Conservation (phyloP, 2,888 invertebrate genomes). For the Leptodirus hochenwartii region DNA sequence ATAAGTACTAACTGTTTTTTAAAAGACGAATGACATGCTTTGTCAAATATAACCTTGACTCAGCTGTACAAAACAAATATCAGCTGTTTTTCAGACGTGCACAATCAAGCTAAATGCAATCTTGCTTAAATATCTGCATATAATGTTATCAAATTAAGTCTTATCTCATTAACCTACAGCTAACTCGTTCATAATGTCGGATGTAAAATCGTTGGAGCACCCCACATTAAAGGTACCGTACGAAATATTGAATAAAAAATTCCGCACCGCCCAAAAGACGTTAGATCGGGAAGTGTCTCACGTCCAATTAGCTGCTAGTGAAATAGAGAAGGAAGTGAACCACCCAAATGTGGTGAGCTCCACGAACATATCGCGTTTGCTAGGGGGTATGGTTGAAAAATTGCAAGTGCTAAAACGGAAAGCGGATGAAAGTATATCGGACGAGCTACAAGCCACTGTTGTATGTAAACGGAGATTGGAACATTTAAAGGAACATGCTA, state of each 20-base stretch:
- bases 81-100: no score
- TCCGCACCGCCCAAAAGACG: conserved; percentile 85
- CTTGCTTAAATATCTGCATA: no score
- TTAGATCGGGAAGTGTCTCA: conserved; percentile 86
- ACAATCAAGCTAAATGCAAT: no score
- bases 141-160: no score
- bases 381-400: conserved; percentile 79
- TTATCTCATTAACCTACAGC: no score
- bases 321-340: conserved; percentile 58
- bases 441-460: conserved; percentile 78
- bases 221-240: conserved; percentile 66
- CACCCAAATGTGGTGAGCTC: conserved; percentile 33
- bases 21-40: no score
- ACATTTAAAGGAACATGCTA: conserved; percentile 67
- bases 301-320: conserved; percentile 59
- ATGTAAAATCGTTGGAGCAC: conserved; percentile 87
- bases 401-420: conserved; percentile 81
- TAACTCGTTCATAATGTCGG: conserved; percentile 75
- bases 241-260: conserved; percentile 93
- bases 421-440: conserved; percentile 83
- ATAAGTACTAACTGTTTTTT: no score
- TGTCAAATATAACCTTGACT: no score
- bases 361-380: conserved; percentile 57
- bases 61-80: no score
- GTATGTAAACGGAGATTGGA: conserved; percentile 85